A percentile compares a stretch with the other conserved stretches of the same genome.
Conservation (phyloP, 2,113 vertebrate genomes). For the Pangasianodon gigas region DNA sequence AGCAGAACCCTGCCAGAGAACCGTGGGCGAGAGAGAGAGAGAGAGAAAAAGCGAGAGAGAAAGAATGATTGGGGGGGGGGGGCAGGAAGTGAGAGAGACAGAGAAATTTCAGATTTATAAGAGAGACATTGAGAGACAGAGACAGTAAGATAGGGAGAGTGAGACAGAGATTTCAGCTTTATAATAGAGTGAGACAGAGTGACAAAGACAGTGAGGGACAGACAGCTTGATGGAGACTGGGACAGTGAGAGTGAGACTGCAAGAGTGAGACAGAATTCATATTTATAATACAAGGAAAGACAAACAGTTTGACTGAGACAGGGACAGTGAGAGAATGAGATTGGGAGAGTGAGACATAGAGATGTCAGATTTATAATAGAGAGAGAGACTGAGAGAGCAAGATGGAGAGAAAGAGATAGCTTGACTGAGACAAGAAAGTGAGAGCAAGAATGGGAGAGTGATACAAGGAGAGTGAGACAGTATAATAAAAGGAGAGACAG, state of each 20-base stretch:
- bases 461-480: neutral
- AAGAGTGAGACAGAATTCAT: neutral
- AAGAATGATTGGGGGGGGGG: neutral
- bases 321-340: neutral
- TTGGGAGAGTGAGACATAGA: neutral
- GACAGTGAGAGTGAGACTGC: too few relatives aligned
- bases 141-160: neutral
- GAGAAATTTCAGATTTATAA: neutral
- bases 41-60: constrained; percentile 11
- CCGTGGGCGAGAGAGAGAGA: constrained; percentile 10
- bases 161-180: neutral
- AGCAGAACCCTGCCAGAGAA: constrained; percentile 14
- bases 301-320: neutral
- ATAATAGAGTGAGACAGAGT: neutral
- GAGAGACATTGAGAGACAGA: neutral
- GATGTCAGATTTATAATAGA: neutral
- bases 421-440: neutral
- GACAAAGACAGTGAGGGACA: neutral
- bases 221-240: too few relatives aligned
- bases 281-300: neutral
- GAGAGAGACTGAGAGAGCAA: neutral
- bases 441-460: neutral
- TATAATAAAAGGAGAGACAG: neutral
- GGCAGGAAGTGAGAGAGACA: constrained; percentile 11
- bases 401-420: neutral